A percentile compares a stretch with the other conserved stretches of the same genome.
phyloP scores from a whole-genome alignment of 2,113 vertebrate species.

The Thalassoma bifasciatum region DNA sequence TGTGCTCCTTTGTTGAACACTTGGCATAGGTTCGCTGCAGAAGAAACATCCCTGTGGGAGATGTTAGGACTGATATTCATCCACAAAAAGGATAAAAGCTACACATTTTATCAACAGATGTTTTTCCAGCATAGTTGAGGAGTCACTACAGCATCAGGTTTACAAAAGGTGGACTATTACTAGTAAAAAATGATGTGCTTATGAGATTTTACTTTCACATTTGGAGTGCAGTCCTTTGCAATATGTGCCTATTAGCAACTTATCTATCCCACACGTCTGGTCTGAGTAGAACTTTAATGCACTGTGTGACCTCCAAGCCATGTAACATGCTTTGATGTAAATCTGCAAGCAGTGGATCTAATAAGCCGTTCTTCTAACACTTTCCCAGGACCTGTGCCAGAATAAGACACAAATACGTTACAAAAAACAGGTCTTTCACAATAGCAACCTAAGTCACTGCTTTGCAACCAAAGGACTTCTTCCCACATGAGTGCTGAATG shows the following conservation, averaged over 20 bases:
- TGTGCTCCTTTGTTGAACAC: slow-evolving; percentile 71
- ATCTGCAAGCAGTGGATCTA: slow-evolving; percentile 43
- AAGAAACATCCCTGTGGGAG: slow-evolving; percentile 72
- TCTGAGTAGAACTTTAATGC: slow-evolving; percentile 27
- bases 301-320: slow-evolving; percentile 35
- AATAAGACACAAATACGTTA: slow-evolving; percentile 50
- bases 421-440: slow-evolving; percentile 65
- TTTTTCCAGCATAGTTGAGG: slow-evolving; percentile 19
- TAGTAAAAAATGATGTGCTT: slow-evolving; percentile 13
- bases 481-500: slow-evolving; percentile 50
- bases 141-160: slow-evolving; percentile 6
- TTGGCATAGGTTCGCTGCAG: slow-evolving; percentile 60
- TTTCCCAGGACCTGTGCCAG: slow-evolving; percentile 45
- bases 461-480: slow-evolving; percentile 42
- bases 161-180: slow-evolving; percentile 22
- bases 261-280: slow-evolving; percentile 36
- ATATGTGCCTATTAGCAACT: slow-evolving; percentile 23
- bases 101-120: slow-evolving; percentile 40
- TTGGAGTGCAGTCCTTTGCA: slow-evolving; percentile 22
- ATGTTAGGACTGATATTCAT: slow-evolving; percentile 55
- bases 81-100: slow-evolving; percentile 45
- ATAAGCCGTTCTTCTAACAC: slow-evolving; percentile 53
- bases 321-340: slow-evolving; percentile 48
- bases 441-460: slow-evolving; percentile 45
- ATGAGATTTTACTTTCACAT: slow-evolving; percentile 21